Evolutionary conservation across 2,888 invertebrate genomes (phyloP), one percentile per base, ranked within the genome.

Genomic region (Portevinia maculata): DNA sequence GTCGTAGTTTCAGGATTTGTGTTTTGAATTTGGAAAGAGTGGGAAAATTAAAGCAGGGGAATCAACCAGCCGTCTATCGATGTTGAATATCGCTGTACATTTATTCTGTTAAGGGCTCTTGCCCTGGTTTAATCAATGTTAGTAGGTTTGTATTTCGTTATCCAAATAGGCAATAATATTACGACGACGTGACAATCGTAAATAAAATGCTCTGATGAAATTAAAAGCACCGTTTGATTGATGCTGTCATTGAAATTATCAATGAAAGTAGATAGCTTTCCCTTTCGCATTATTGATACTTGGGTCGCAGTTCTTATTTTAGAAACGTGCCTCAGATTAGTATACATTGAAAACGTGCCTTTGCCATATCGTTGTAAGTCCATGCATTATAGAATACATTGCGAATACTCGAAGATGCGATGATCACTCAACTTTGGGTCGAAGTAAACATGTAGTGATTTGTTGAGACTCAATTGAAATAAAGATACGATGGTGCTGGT

Each of bases 21-120:
- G 75, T 53, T 30, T 32, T 53, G 60, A 76, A 76, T 76, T 53
- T 67, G 37, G 48, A 62, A 69, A 48, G 69, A 62, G 37, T n/a
- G 5, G 11, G 13, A 50, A 21, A 39, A 19, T 24, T 15, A 34
- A 7, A 11, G 21, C 15, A 53, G 52, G 24, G 15, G 44, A 59
- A 67, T n/a, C 21, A 13, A 59, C 32, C 34, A 44, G 28, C 24
- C 17, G 6, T n/a, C 21, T 8, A 21, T 11, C 8, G 4, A 44
- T 11, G n/a, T n/a, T n/a, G n/a, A n/a, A n/a, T n/a, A n/a, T 44
- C 44, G 5, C 19, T 17, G 5, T 44, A 8, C 1, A 6, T 9
- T 24, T 5, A 5, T 3, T 37, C 9, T 9, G 34, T 34, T 11
- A 41, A 8, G 8, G 1, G 8, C 8, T 17, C 44, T 21, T 21